Base-by-base conservation (phyloP, 2,888 invertebrate genomes). In the Eucera pruinosa region DNA sequence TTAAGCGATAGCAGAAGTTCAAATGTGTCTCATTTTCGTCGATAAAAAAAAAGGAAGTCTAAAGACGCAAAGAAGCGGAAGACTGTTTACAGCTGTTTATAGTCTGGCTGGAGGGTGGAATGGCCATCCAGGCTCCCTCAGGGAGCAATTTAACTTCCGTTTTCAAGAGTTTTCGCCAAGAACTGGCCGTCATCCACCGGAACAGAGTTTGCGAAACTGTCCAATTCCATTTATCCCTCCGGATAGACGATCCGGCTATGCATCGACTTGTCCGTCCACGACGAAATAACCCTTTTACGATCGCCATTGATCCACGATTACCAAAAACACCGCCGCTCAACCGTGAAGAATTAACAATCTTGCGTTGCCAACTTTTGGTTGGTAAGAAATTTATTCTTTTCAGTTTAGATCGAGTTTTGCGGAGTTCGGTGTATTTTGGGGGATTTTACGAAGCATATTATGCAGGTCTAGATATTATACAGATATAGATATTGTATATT, bases 211-310 rank as follows among this genome's bases (percentile, higher is more conserved):
- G 68, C 62, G 75, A 55, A 85, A 76, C 68, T 73, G 84, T 71
- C 75, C 74, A 58, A 85, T 83, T 83, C 73, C 85, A 80, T 84
- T 84, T 84, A 83, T 71, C 70, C 60, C 18, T n/a, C 36, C 65
- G 78, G 78, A 83, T 70, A 20, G 74, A 82, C 74, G 80, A 78
- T 52, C 74, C 23, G 20, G 20, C 27, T 82, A 82, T 83, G n/a
- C n/a, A n/a, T n/a, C n/a, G 83, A 85, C 85, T 85, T 18, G 80
- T 15, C 65, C 23, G 41, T 45, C 13, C 6, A 20, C 11, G 48
- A 36, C 60, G 36, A 25, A 60, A 52, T 33, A 9, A 18, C 30
- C 4, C 15, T 18, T 11, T 15, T 36, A 30, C 43, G 36, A 60
- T 52, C 39, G 15, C n/a, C 58, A 54, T 64, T 62, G 55, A 66